A percentile compares a stretch with the other conserved stretches of the same genome.
Conservation (phyloP, 1,140 invertebrate genomes). For the Drosophila rhopaloa region DNA sequence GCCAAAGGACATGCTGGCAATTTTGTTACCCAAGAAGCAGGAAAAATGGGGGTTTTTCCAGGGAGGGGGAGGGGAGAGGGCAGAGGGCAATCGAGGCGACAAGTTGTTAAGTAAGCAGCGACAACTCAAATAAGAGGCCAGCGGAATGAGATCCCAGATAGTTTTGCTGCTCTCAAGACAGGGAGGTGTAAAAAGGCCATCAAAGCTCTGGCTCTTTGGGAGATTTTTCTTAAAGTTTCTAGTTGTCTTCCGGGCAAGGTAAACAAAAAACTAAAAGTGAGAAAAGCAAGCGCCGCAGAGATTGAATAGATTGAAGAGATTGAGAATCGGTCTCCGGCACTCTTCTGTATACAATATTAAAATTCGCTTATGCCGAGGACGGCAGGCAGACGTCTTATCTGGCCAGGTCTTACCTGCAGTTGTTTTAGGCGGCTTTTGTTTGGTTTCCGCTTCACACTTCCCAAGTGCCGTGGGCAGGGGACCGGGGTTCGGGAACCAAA, state of each 20-base stretch:
- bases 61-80: too few relatives aligned
- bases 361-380: slow-evolving; percentile 65
- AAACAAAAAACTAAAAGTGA: slow-evolving; percentile 54
- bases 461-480: slow-evolving; percentile 23
- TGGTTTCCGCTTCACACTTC: slow-evolving; percentile 82
- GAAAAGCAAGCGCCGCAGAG: slow-evolving; percentile 68
- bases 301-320: slow-evolving; percentile 47
- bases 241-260: slow-evolving; percentile 11
- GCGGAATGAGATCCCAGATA: slow-evolving; percentile 21
- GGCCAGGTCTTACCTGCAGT: slow-evolving; percentile 64
- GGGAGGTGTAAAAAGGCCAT: slow-evolving; percentile 67
- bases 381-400: slow-evolving; percentile 37
- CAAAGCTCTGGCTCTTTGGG: slow-evolving; percentile 22
- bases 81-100: slow-evolving; percentile 49
- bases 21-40: slow-evolving; percentile 30
- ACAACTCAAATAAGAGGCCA: slow-evolving; percentile 73
- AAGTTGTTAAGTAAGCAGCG: slow-evolving; percentile 82
- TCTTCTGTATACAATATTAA: slow-evolving; percentile 68
- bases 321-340: neutral
- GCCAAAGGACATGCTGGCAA: slow-evolving; percentile 66
- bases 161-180: neutral
- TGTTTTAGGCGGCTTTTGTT: slow-evolving; percentile 81
- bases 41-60: neutral
- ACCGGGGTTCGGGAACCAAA: neutral
- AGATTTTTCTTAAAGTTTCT: slow-evolving; percentile 52